Percentiles rank a stretch among this genome's conserved stretches.
phyloP scores from a whole-genome alignment of 2,797 vertebrate species.

The Todus mexicanus region DNA sequence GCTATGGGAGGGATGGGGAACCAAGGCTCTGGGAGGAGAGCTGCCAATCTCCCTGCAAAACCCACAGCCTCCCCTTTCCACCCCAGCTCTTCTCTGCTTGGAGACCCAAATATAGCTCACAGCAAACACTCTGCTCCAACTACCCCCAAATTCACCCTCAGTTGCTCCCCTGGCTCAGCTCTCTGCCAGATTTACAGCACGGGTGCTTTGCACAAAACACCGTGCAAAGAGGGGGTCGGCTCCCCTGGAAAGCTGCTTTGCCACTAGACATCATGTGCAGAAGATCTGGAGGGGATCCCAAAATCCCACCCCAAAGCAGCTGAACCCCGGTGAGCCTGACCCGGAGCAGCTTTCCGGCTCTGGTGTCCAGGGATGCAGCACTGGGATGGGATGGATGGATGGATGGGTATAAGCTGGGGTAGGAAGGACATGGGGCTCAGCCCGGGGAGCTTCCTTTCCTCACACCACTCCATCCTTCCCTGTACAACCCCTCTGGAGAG shows the following conservation, averaged over 20 bases:
- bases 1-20: neutral
- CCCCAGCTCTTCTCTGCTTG: neutral
- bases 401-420: neutral
- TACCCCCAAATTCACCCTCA: neutral
- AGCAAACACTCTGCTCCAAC: neutral
- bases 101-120: neutral
- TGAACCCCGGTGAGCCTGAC: neutral
- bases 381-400: neutral
- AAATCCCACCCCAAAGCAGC: neutral
- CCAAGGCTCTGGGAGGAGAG: neutral
- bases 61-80: neutral
- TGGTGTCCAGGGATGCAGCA: neutral
- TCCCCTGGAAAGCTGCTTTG: neutral
- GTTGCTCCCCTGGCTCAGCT: neutral
- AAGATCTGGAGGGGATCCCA: neutral
- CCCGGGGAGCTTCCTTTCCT: neutral
- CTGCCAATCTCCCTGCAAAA: neutral
- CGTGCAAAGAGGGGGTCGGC: fast-evolving
- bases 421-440: neutral
- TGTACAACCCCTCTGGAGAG: fast-evolving
- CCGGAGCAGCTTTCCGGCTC: neutral
- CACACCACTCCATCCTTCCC: neutral
- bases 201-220: neutral
- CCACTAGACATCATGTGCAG: too few species aligned
- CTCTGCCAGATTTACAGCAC: fast-evolving